Evolutionary conservation across 2,888 invertebrate species (phyloP).

Genomic region (Trilocha varians): DNA sequence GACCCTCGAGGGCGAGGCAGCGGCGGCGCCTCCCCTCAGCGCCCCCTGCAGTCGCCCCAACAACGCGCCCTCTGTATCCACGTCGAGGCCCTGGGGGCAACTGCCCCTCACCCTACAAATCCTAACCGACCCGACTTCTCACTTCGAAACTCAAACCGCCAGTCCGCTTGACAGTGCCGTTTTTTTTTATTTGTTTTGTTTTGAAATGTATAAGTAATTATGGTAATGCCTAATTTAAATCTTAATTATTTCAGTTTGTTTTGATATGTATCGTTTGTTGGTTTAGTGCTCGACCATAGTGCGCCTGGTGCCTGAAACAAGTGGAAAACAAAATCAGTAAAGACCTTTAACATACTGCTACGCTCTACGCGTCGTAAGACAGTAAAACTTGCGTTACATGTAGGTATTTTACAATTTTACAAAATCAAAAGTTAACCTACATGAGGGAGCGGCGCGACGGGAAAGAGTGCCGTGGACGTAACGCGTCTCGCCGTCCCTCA

Average conservation of each 20-base stretch:
- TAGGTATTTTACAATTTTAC: too few species aligned
- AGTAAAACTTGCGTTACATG: too few species aligned
- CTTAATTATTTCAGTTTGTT: conserved; percentile 50
- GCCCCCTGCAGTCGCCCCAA: conserved; percentile 78
- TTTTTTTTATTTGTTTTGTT: conserved; percentile 1
- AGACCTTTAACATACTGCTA: conserved; percentile 2
- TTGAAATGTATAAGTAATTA: conserved; percentile 6
- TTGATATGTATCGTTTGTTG: conserved; percentile 59
- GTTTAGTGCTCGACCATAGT: conserved; percentile 43
- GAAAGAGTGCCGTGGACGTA: too few species aligned
- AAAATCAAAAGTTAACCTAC: too few species aligned
- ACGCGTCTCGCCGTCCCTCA: too few species aligned
- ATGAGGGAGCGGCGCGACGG: too few species aligned
- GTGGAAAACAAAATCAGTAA: conserved; percentile 1
- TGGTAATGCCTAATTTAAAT: conserved; percentile 14
- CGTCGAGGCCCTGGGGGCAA: conserved; percentile 45
- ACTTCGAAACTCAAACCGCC: conserved; percentile 1
- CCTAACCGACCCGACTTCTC: conserved; percentile 5
- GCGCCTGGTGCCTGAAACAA: conserved; percentile 57
- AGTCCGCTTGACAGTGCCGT: conserved; percentile 6
- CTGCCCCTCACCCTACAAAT: conserved; percentile 26
- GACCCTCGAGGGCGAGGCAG: conserved; percentile 79
- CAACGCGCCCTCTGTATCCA: conserved; percentile 74
- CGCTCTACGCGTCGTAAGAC: too few species aligned
- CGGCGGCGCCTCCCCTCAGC: conserved; percentile 79